These are phyloP conservation scores for Tetragonula carbonaria DNA, from an alignment of 2,888 invertebrate genomes.

Conservation along the genomic window DNA sequence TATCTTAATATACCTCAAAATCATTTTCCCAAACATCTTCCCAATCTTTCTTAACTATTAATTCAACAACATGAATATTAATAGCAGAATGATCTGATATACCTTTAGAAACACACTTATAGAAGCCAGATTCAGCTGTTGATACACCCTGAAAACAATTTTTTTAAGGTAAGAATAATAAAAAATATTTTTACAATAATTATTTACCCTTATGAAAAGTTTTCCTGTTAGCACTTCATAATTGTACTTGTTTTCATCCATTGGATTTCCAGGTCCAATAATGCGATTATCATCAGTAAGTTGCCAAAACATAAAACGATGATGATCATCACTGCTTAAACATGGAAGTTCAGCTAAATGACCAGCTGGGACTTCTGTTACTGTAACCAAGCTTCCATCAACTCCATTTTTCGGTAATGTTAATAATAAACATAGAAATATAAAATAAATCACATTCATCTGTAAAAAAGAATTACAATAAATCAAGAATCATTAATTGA, in stretches of 20 bases:
- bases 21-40: constrained; percentile 81
- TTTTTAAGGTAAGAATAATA: constrained; percentile 2
- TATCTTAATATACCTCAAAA: constrained; percentile 77
- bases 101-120: constrained; percentile 88
- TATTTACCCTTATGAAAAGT: constrained; percentile 87
- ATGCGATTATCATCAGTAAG: constrained; percentile 85
- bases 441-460: constrained; percentile 68
- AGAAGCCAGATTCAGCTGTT: constrained; percentile 87
- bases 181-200: not conserved
- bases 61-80: constrained; percentile 86
- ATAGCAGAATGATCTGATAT: constrained; percentile 85
- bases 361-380: constrained; percentile 86
- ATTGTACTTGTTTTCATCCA: constrained; percentile 87
- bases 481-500: not conserved
- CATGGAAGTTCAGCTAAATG: constrained; percentile 87
- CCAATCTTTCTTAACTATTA: constrained; percentile 86
- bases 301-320: constrained; percentile 89
- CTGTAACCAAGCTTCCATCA: constrained; percentile 71
- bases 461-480: constrained; percentile 59
- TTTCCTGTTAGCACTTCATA: constrained; percentile 89
- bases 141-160: constrained; percentile 85
- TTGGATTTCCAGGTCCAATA: constrained; percentile 87
- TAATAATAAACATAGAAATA: constrained; percentile 67
- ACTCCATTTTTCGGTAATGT: constrained; percentile 57
- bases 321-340: constrained; percentile 87